These are phyloP conservation scores for Druceiella hillmani DNA, from an alignment of 2,888 invertebrate genomes.

Conservation along the genomic window DNA sequence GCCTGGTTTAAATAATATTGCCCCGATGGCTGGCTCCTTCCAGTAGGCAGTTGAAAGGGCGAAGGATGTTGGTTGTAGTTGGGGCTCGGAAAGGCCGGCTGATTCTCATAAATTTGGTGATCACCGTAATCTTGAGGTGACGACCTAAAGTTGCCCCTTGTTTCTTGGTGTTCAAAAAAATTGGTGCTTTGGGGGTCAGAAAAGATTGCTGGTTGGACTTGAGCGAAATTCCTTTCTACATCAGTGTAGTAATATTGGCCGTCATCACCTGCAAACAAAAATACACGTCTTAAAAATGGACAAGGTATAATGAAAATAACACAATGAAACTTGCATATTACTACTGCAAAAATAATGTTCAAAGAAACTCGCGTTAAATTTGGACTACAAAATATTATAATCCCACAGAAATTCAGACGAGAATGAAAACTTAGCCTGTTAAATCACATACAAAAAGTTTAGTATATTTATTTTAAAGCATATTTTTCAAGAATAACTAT, in stretches of 20 bases:
- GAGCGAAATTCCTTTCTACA: slow-evolving; percentile 49
- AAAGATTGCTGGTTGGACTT: slow-evolving; percentile 47
- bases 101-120: slow-evolving; percentile 37
- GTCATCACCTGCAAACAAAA: too few relatives aligned
- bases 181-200: slow-evolving; percentile 38
- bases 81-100: slow-evolving; percentile 41
- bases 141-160: slow-evolving; percentile 32
- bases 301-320: too few relatives aligned
- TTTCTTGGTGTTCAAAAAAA: slow-evolving; percentile 39
- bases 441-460: too few relatives aligned
- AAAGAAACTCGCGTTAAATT: too few relatives aligned
- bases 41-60: slow-evolving; percentile 45
- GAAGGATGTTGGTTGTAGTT: slow-evolving; percentile 48
- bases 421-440: too few relatives aligned
- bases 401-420: too few relatives aligned
- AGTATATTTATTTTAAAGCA: too few relatives aligned
- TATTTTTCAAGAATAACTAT: too few relatives aligned
- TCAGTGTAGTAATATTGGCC: slow-evolving; percentile 46
- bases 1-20: slow-evolving; percentile 48
- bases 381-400: too few relatives aligned
- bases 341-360: too few relatives aligned
- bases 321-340: too few relatives aligned
- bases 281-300: too few relatives aligned
- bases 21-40: slow-evolving; percentile 43
- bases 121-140: slow-evolving; percentile 28